Base-by-base conservation (phyloP, 2,113 vertebrate genomes). In the Saguinus imperator region DNA sequence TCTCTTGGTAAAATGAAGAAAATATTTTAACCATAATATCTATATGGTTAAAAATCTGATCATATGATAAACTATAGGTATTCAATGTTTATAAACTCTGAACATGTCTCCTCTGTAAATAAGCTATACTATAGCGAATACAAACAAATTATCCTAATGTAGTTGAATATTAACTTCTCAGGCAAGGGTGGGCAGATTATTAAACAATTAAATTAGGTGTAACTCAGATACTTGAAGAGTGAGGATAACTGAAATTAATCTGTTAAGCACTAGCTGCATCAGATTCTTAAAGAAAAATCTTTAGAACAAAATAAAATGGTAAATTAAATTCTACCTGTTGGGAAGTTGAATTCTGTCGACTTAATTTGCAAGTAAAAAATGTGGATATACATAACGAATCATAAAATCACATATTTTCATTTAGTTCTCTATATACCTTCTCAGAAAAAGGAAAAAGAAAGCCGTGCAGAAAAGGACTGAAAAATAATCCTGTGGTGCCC, bases 181-280 rank as follows among this genome's bases (percentile, higher is more conserved):
- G 45, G 95, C 95, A 88, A 94, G 85, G 52, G 20, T 68, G 58
- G 35, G 52, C 29, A 88, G 57, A 94, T 94, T 91, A 94, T 94
- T 93, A 94, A 96, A 96, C 88, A 97, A 96, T 97, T 92, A 97
- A 93, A 91, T 94, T 96, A 96, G 84, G 66, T 94, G 40, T 92
- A 95, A 93, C 92, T 96, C 66, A 95, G 86, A 94, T 55, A 66
- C 55, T 55, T 4, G 35, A 73, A 94, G 94, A 72, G 13, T 91
- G 57, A 29, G 82, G 37, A 84, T 52, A 95, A 85, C 72, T 95
- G 45, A 97, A 96, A 91, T 94, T 97, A 95, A 97, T 94, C 91
- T 94, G 52, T 87, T 97, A 97, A 95, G 94, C 96, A 92, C 92
- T 94, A 95, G 85, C 84, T 91, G 18, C 18, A 95, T 84, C 72